These are phyloP conservation scores for Botrylloides violaceus DNA, from an alignment of 23 tunicate genomes.

Conservation along the genomic window DNA sequence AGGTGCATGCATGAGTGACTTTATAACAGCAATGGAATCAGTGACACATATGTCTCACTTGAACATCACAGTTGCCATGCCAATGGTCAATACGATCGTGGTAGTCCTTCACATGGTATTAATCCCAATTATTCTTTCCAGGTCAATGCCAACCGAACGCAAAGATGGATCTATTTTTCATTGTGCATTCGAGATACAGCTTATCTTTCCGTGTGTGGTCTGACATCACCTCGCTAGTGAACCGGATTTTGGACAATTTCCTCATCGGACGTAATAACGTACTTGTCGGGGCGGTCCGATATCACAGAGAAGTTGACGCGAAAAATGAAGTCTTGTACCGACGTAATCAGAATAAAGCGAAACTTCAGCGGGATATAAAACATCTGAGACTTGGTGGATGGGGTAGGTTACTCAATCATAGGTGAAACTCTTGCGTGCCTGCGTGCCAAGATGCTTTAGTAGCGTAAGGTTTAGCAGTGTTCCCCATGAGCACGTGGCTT, in stretches of 20 bases:
- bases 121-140: slow-evolving; percentile 13
- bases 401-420: no score
- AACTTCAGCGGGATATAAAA: slow-evolving; percentile 23
- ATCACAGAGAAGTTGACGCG: slow-evolving; percentile 54
- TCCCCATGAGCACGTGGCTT: no score
- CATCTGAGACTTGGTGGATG: slow-evolving; percentile 44
- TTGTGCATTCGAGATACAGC: slow-evolving; percentile 42
- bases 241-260: slow-evolving; percentile 19
- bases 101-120: no score
- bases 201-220: slow-evolving; percentile 37
- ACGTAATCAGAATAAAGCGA: neutral
- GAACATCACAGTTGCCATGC: no score
- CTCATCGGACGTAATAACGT: slow-evolving; percentile 26
- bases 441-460: no score
- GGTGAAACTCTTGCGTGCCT: no score
- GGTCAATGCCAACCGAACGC: slow-evolving; percentile 42
- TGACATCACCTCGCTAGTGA: neutral
- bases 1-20: no score
- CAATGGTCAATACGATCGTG: no score
- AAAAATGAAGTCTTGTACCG: slow-evolving; percentile 39
- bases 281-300: slow-evolving; percentile 40
- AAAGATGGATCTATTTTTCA: slow-evolving; percentile 50
- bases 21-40: no score
- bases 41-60: no score
- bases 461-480: no score